Percentiles rank a stretch among this genome's conserved stretches.
Conservation (phyloP, 2,888 invertebrate species). For the Ariolimax columbianus region DNA sequence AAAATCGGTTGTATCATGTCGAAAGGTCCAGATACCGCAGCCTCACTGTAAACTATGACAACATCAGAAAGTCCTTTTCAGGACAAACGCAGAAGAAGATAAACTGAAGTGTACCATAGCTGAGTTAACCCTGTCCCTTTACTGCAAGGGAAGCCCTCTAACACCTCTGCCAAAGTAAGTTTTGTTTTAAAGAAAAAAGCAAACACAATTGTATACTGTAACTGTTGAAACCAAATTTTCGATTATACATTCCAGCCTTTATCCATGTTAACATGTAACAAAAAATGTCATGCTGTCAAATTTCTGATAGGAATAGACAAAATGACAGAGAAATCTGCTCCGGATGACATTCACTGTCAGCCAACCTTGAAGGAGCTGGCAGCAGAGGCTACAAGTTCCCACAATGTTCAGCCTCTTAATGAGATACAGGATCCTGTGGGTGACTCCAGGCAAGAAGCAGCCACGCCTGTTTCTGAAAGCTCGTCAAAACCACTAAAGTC, state of each 20-base stretch:
- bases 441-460: neutral
- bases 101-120: too few relatives aligned
- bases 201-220: neutral
- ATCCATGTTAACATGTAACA: too few relatives aligned
- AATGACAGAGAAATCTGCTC: slow-evolving; percentile 96
- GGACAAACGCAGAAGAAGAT: too few relatives aligned
- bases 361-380: slow-evolving; percentile 71
- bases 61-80: too few relatives aligned
- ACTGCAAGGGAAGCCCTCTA: too few relatives aligned
- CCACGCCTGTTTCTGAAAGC: slow-evolving; percentile 4
- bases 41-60: too few relatives aligned
- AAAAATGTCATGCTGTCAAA: neutral
- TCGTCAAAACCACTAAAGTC: slow-evolving; percentile 53
- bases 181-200: too few relatives aligned
- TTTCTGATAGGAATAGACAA: slow-evolving; percentile 85
- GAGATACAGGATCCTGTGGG: slow-evolving; percentile 68
- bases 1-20: too few relatives aligned
- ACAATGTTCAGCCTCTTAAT: slow-evolving; percentile 68
- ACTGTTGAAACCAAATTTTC: neutral
- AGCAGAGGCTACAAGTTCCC: slow-evolving; percentile 63
- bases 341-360: slow-evolving; percentile 83
- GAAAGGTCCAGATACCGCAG: too few relatives aligned
- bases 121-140: too few relatives aligned
- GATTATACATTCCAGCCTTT: too few relatives aligned
- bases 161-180: too few relatives aligned